Percentiles rank a stretch among this genome's conserved stretches.
Evolutionary conservation across 2,888 invertebrate species (phyloP).

Genomic region (Allophyes oxyacanthae): DNA sequence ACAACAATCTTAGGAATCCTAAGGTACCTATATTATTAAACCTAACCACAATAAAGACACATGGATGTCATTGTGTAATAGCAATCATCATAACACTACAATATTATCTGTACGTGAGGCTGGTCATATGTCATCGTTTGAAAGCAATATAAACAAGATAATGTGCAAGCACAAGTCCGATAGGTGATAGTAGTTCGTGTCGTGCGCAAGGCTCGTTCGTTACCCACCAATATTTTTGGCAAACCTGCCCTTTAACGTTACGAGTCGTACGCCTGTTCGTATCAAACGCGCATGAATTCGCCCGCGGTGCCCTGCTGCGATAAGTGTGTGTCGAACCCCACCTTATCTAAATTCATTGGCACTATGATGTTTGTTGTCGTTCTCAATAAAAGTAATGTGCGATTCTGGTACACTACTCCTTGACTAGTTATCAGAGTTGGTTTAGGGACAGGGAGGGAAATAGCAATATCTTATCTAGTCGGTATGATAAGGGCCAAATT

Average conservation of each 20-base stretch:
- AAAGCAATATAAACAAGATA: neutral
- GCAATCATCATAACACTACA: neutral
- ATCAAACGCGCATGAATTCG: slow-evolving; percentile 22
- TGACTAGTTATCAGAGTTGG: slow-evolving; percentile 1
- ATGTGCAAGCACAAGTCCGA: neutral
- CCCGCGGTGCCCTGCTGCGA: slow-evolving; percentile 29
- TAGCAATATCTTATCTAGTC: slow-evolving; percentile 4
- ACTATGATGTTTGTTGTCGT: slow-evolving; percentile 26
- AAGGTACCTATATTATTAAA: no score
- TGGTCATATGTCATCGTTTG: neutral
- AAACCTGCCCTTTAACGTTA: neutral
- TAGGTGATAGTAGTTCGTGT: neutral
- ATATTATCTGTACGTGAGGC: neutral
- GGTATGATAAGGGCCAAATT: slow-evolving; percentile 8
- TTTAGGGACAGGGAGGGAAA: neutral
- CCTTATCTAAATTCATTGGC: slow-evolving; percentile 29
- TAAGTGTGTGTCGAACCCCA: slow-evolving; percentile 26
- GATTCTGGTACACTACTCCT: slow-evolving; percentile 6
- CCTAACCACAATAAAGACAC: neutral
- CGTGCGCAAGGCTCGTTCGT: neutral
- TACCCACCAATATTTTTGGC: slow-evolving; percentile 7
- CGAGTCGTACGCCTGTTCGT: neutral
- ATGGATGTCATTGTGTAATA: neutral
- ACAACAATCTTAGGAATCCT: no score
- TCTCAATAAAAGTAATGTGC: slow-evolving; percentile 21